Conservation (phyloP, 2,888 invertebrate species). For the Amphipoea oculea region DNA sequence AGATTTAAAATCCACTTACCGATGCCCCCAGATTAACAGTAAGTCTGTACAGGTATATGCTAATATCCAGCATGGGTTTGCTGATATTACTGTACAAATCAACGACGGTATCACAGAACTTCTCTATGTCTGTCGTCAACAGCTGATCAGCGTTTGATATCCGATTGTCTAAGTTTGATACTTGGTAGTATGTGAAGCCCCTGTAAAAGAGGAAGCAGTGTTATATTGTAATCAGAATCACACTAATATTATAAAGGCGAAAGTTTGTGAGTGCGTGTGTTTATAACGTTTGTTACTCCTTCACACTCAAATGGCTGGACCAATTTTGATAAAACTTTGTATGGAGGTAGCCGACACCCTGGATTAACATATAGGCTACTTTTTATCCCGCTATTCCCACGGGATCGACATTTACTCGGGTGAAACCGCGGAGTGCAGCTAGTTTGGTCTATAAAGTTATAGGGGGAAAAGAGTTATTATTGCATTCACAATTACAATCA, state of each 20-base stretch:
- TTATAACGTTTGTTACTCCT: too few relatives aligned
- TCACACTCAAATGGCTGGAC: too few relatives aligned
- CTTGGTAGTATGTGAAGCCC: slow-evolving; percentile 98
- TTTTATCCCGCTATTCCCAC: too few relatives aligned
- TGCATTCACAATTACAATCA: not conserved
- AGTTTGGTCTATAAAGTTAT: not conserved
- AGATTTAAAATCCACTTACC: slow-evolving; percentile 82
- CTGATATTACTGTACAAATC: slow-evolving; percentile 99
- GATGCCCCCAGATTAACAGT: slow-evolving; percentile 96
- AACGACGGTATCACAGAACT: slow-evolving; percentile 98
- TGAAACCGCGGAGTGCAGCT: too few relatives aligned
- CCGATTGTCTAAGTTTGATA: slow-evolving; percentile 98
- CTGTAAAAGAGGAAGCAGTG: slow-evolving; percentile 82
- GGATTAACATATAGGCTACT: too few relatives aligned
- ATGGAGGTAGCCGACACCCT: too few relatives aligned
- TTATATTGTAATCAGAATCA: too few relatives aligned
- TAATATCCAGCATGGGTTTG: slow-evolving; percentile 98
- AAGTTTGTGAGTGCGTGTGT: too few relatives aligned
- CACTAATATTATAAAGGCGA: too few relatives aligned
- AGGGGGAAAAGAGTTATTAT: not conserved
- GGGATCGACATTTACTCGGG: too few relatives aligned
- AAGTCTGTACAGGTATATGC: slow-evolving; percentile 97
- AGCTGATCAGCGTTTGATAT: slow-evolving; percentile 99
- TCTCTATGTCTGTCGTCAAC: slow-evolving; percentile 98
- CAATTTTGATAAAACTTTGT: too few relatives aligned